A percentile compares a stretch with the other conserved stretches of the same genome.
Evolutionary conservation across 2,797 vertebrate genomes (phyloP).

Genomic region (Chaenodraco wilsoni): DNA sequence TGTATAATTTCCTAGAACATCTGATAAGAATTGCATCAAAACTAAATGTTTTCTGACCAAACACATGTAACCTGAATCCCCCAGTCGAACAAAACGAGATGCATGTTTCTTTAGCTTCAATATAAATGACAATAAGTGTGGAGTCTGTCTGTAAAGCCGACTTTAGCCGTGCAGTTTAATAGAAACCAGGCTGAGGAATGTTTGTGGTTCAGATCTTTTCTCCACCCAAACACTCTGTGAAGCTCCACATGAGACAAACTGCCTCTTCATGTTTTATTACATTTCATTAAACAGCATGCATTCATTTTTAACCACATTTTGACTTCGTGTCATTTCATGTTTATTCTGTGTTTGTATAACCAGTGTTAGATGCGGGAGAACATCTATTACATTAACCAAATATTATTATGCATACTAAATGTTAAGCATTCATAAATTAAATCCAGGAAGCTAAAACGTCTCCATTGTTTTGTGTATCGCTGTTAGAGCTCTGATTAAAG

Average conservation of each 20-base stretch:
- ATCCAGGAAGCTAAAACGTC: not conserved
- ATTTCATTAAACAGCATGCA: slow-evolving; percentile 42
- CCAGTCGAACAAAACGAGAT: no score
- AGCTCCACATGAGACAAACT: slow-evolving; percentile 33
- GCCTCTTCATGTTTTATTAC: slow-evolving; percentile 21
- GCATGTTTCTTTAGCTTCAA: no score
- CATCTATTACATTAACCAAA: not conserved
- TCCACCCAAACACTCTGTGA: slow-evolving; percentile 49
- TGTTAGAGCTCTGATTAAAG: not conserved
- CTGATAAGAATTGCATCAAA: no score
- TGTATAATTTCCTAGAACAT: no score
- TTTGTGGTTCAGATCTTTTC: slow-evolving; percentile 61
- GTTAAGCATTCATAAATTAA: not conserved
- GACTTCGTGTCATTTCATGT: slow-evolving; percentile 6
- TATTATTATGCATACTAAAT: not conserved
- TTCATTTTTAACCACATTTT: slow-evolving; percentile 31
- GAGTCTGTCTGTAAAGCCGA: not conserved
- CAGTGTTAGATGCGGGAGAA: slow-evolving; percentile 2
- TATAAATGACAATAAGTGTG: not conserved
- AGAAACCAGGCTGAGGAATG: slow-evolving; percentile 63
- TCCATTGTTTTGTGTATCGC: no score
- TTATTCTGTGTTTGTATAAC: not conserved
- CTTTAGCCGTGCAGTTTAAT: slow-evolving; percentile 31
- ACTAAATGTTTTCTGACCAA: no score
- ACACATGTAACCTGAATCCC: no score